A percentile compares a stretch with the other conserved stretches of the same genome.
These are phyloP conservation scores for Syrmaticus mikado DNA, from an alignment of 2,113 vertebrate species.

Conservation along the genomic window DNA sequence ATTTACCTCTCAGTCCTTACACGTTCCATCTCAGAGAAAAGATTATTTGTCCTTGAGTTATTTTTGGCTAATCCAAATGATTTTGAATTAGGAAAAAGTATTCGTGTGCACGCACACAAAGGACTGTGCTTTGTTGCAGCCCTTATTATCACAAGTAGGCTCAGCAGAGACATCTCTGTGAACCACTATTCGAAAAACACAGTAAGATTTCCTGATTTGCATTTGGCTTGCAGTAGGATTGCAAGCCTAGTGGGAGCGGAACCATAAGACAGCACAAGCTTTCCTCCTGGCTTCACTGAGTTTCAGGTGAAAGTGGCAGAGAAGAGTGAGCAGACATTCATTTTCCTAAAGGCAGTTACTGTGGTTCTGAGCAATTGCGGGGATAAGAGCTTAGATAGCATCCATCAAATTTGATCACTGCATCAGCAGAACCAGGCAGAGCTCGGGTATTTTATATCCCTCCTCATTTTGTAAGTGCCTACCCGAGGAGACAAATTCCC, in stretches of 20 bases:
- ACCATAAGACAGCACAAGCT: not conserved
- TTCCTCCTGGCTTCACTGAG: not conserved
- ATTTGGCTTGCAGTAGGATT: not conserved
- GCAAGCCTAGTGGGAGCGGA: not conserved
- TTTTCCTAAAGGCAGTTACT: not conserved
- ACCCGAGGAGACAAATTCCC: not conserved
- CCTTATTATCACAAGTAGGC: not conserved
- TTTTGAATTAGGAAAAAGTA: not conserved
- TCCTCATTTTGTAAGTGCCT: not conserved
- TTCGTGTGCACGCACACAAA: rapidly evolving
- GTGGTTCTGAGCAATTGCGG: not conserved
- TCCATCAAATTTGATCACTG: not conserved
- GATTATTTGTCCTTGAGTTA: not conserved
- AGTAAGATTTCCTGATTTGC: not conserved
- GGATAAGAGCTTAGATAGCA: not conserved
- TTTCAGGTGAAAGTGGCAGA: not conserved
- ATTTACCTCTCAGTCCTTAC: not conserved
- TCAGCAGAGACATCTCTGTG: not conserved
- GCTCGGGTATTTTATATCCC: not conserved
- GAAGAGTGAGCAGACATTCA: not conserved
- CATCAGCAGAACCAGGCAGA: not conserved
- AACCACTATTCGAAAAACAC: not conserved
- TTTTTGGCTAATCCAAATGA: not conserved
- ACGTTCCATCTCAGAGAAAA: not conserved
- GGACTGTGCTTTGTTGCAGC: not conserved